These are phyloP conservation scores for Chrosomus eos DNA, from an alignment of 2,797 vertebrate species.

Conservation along the genomic window DNA sequence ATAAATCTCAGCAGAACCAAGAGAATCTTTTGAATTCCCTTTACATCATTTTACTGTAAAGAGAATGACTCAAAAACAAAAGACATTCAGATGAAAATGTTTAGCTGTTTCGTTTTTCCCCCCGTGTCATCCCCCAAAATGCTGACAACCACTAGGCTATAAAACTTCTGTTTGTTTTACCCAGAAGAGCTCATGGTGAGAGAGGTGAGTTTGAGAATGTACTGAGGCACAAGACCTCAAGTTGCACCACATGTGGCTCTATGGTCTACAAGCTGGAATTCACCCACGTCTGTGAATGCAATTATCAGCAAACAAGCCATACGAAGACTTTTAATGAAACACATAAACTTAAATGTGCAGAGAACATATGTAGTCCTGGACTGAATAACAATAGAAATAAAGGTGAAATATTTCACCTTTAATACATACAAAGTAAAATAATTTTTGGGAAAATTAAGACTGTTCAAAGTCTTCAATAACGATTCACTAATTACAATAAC, in stretches of 20 bases:
- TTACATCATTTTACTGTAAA: neutral
- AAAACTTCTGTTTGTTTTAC: slow-evolving; percentile 30
- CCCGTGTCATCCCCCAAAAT: neutral
- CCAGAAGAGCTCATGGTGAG: slow-evolving; percentile 27
- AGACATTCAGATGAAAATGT: neutral
- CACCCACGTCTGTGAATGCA: slow-evolving; percentile 71
- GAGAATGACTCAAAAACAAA: slow-evolving; percentile 6
- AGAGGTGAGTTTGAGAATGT: slow-evolving; percentile 13
- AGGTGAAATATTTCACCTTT: too few relatives aligned
- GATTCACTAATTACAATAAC: too few relatives aligned
- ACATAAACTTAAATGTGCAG: slow-evolving; percentile 34
- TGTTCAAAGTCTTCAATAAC: too few relatives aligned
- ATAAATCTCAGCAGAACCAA: neutral
- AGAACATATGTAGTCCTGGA: slow-evolving; percentile 1
- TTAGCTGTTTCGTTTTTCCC: neutral
- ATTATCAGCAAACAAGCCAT: slow-evolving; percentile 66
- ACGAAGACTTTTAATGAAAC: slow-evolving; percentile 13
- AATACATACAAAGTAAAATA: neutral
- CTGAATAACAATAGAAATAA: neutral
- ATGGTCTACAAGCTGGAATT: slow-evolving; percentile 65
- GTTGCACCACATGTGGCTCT: slow-evolving; percentile 59
- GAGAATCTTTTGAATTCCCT: neutral
- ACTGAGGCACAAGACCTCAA: slow-evolving; percentile 42
- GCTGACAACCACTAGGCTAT: neutral
- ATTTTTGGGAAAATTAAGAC: neutral